Conservation (phyloP, 2,888 invertebrate species). For the Chaitophorus viminalis region DNA sequence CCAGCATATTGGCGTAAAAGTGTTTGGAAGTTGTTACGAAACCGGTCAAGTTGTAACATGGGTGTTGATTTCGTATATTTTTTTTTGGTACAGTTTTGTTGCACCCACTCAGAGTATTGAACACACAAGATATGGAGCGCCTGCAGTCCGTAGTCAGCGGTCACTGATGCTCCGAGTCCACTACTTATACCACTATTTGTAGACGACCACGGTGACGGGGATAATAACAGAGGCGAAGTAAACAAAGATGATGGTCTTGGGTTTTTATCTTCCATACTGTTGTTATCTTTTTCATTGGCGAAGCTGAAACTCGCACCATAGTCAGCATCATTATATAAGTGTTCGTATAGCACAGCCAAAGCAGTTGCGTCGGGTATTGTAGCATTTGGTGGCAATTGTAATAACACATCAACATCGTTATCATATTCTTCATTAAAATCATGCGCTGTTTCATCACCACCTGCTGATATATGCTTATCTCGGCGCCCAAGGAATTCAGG, state of each 20-base stretch:
- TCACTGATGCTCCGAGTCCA: background rate
- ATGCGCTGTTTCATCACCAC: background rate
- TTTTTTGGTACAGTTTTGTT: background rate
- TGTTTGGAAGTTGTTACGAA: conserved; percentile 26
- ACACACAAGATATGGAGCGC: background rate
- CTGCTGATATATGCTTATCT: background rate
- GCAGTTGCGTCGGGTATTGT: conserved; percentile 36
- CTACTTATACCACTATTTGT: conserved; percentile 1
- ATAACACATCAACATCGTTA: background rate
- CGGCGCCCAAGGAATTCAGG: conserved; percentile 26
- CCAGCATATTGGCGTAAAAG: conserved; percentile 10
- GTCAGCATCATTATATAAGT: background rate
- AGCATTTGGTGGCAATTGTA: conserved; percentile 41
- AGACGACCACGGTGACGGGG: background rate
- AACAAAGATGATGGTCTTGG: background rate
- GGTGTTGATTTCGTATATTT: background rate
- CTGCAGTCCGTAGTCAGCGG: background rate
- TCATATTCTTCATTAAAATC: background rate
- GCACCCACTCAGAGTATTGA: conserved; percentile 21
- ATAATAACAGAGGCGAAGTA: conserved; percentile 1
- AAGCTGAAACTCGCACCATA: too few relatives aligned
- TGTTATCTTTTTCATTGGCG: background rate
- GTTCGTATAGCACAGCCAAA: conserved; percentile 37
- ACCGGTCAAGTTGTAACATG: conserved; percentile 32
- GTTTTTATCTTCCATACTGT: background rate